Percentiles rank a stretch among this genome's conserved stretches.
Conservation (phyloP, 2,113 vertebrate species). For the Takifugu bimaculatus region DNA sequence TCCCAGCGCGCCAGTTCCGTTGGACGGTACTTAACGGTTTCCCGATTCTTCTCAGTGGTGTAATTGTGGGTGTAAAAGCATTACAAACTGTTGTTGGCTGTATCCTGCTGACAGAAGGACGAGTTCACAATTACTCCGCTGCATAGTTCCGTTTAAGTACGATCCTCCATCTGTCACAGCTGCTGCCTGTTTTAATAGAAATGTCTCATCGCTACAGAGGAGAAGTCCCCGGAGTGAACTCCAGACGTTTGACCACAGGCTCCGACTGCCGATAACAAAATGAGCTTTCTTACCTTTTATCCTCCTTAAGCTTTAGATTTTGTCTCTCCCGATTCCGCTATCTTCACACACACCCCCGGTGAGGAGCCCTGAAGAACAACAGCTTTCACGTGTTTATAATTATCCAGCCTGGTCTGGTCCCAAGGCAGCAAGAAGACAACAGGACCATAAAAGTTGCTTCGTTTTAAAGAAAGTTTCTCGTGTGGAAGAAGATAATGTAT, state of each 20-base stretch:
- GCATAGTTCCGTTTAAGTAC: slow-evolving; percentile 48
- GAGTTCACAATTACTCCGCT: slow-evolving; percentile 43
- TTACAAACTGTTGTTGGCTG: slow-evolving; percentile 54
- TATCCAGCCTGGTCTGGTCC: background rate
- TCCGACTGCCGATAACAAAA: background rate
- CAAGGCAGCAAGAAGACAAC: background rate
- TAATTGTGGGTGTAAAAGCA: slow-evolving; percentile 61
- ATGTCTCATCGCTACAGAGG: slow-evolving; percentile 12
- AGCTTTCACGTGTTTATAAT: background rate
- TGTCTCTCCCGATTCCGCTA: background rate
- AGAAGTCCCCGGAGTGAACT: slow-evolving; percentile 6
- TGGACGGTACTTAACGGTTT: slow-evolving; percentile 36
- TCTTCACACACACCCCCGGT: background rate
- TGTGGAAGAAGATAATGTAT: no score
- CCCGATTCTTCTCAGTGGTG: slow-evolving; percentile 54
- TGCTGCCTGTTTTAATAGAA: slow-evolving; percentile 35
- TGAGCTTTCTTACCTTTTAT: background rate
- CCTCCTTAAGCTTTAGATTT: background rate
- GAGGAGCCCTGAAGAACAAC: background rate
- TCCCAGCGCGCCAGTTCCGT: slow-evolving; percentile 38
- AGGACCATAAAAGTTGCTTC: background rate
- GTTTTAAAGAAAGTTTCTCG: background rate
- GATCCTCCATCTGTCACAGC: slow-evolving; percentile 52
- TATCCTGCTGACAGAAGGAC: slow-evolving; percentile 49
- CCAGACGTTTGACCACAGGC: background rate